Evolutionary conservation across 2,797 vertebrate species (phyloP).

Genomic region (Falco cherrug): DNA sequence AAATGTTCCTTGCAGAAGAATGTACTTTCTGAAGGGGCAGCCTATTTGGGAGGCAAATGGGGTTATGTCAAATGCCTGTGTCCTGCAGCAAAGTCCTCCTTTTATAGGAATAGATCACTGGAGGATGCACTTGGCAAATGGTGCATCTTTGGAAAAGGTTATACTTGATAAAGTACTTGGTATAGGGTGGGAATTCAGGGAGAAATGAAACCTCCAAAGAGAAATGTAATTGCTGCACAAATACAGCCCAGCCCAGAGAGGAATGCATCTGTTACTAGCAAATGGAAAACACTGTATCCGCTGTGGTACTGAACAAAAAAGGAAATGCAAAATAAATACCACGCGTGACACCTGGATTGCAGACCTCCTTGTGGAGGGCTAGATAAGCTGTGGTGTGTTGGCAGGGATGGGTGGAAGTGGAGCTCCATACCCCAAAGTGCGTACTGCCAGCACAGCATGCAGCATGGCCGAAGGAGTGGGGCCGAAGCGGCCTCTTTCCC

Average conservation of each 20-base stretch:
- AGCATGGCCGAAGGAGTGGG: background rate
- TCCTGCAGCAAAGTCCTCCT: background rate
- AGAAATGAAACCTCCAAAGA: background rate
- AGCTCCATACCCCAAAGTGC: background rate
- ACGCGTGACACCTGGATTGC: background rate
- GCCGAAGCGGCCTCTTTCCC: background rate
- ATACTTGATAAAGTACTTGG: background rate
- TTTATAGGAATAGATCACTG: background rate
- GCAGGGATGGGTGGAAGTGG: background rate
- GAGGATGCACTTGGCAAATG: background rate
- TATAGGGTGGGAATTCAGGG: background rate
- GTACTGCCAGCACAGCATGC: background rate
- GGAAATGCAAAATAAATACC: background rate
- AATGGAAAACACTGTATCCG: background rate
- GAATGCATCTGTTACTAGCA: background rate
- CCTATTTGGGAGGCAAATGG: background rate
- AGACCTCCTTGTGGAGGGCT: background rate
- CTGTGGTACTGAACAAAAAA: background rate
- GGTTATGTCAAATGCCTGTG: background rate
- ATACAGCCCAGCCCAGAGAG: background rate
- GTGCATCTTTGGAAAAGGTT: conserved; percentile 7
- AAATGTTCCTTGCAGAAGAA: conserved; percentile 23
- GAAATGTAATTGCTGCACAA: background rate
- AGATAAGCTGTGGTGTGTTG: background rate
- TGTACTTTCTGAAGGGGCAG: background rate